Percentiles rank a stretch among this genome's conserved stretches.
Conservation (phyloP, 2,113 vertebrate species). For the Psammodynastes pulverulentus region DNA sequence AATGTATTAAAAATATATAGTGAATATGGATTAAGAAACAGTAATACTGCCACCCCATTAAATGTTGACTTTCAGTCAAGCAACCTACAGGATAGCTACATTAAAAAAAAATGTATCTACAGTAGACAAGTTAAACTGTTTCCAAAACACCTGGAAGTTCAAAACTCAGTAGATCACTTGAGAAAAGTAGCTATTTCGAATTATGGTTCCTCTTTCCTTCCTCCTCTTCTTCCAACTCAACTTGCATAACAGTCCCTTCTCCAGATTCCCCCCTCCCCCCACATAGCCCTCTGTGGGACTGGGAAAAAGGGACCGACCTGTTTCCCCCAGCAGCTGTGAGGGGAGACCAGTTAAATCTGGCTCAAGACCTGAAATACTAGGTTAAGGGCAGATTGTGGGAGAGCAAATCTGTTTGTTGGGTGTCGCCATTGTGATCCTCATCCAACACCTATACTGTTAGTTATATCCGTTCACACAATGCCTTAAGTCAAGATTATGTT, state of each 20-base stretch:
- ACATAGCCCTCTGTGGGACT: not conserved
- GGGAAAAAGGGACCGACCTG: not conserved
- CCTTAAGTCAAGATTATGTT: not conserved
- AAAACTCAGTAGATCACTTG: not conserved
- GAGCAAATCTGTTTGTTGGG: not conserved
- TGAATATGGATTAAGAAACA: not conserved
- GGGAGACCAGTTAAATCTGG: not conserved
- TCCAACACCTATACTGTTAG: not conserved
- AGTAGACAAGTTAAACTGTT: not conserved
- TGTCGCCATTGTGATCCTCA: not conserved
- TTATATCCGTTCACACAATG: not conserved
- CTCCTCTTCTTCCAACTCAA: not conserved
- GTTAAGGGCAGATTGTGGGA: not conserved
- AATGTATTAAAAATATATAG: not conserved
- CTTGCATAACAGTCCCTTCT: not conserved
- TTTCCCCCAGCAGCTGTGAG: not conserved
- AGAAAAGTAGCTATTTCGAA: not conserved
- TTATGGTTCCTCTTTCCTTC: not conserved
- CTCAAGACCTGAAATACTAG: not conserved
- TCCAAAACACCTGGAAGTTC: not conserved
- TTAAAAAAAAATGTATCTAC: not conserved
- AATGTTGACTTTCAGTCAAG: not conserved
- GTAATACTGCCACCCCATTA: not conserved
- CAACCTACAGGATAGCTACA: not conserved
- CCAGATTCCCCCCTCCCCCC: not conserved